Conservation (phyloP, 2,888 invertebrate species). For the Epiblema foenella region DNA sequence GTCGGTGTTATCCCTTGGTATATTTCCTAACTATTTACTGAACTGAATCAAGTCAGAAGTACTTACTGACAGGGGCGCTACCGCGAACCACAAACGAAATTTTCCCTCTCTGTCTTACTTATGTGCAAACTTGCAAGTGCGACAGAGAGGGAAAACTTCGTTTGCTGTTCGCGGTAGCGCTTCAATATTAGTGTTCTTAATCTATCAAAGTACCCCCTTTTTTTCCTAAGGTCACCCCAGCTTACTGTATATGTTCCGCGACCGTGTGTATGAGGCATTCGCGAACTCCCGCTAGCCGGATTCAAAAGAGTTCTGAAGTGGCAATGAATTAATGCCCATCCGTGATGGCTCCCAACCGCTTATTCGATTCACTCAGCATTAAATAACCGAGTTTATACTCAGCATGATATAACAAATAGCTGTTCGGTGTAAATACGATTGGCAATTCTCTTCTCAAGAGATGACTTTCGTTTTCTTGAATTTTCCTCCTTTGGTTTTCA, state of each 20-base stretch:
- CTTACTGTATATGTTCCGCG: not conserved
- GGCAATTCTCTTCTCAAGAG: not conserved
- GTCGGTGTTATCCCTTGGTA: too few relatives aligned
- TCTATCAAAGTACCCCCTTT: too few relatives aligned
- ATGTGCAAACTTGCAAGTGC: too few relatives aligned
- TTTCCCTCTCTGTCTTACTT: too few relatives aligned
- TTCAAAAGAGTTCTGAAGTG: slow-evolving; percentile 41
- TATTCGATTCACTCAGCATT: slow-evolving; percentile 9
- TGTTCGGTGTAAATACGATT: not conserved
- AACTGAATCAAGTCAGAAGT: too few relatives aligned
- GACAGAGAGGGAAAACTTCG: too few relatives aligned
- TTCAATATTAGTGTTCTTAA: too few relatives aligned
- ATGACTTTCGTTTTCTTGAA: not conserved
- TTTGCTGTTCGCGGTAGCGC: too few relatives aligned
- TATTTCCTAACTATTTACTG: too few relatives aligned
- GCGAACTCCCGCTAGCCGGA: slow-evolving; percentile 9
- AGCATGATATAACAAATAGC: not conserved
- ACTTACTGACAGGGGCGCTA: too few relatives aligned
- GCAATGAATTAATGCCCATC: slow-evolving; percentile 40
- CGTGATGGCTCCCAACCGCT: slow-evolving; percentile 23
- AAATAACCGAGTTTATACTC: not conserved
- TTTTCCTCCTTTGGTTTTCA: not conserved
- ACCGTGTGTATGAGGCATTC: slow-evolving; percentile 32
- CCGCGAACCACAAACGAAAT: too few relatives aligned
- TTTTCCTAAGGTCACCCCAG: too few relatives aligned